Conservation (phyloP, 2,888 invertebrate species). For the Stenodema calcarata region DNA sequence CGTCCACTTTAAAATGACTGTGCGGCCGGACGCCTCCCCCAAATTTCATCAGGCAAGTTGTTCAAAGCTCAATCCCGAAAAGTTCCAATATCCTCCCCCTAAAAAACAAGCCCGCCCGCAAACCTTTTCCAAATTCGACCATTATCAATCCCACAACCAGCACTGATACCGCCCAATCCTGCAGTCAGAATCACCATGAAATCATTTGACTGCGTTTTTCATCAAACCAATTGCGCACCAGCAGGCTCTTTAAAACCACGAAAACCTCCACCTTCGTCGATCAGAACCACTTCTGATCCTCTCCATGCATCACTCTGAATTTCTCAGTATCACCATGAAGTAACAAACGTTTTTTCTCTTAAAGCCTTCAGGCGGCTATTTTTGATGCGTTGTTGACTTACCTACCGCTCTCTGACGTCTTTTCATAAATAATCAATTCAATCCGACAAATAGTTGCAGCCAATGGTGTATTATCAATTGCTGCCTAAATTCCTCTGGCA, state of each 20-base stretch:
- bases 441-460: background rate
- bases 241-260: too few species aligned
- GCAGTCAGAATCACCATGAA: too few species aligned
- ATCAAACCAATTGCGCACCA: too few species aligned
- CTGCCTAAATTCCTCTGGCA: background rate
- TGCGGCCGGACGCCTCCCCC: background rate
- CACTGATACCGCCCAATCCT: background rate
- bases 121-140: background rate
- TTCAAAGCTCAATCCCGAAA: background rate
- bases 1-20: background rate
- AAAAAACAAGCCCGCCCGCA: background rate
- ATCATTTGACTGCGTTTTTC: too few species aligned
- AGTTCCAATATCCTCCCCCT: background rate
- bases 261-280: too few species aligned
- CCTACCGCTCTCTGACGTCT: slow-evolving; percentile 37
- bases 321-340: too few species aligned
- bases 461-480: background rate
- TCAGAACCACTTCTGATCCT: too few species aligned
- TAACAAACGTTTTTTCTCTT: too few species aligned
- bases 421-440: slow-evolving; percentile 26
- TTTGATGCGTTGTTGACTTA: slow-evolving; percentile 29
- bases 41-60: slow-evolving; percentile 29
- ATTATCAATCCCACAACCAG: background rate
- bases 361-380: too few species aligned
- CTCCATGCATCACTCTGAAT: too few species aligned